Conservation (phyloP, 2,888 invertebrate genomes). For the Andrena hattorfiana region DNA sequence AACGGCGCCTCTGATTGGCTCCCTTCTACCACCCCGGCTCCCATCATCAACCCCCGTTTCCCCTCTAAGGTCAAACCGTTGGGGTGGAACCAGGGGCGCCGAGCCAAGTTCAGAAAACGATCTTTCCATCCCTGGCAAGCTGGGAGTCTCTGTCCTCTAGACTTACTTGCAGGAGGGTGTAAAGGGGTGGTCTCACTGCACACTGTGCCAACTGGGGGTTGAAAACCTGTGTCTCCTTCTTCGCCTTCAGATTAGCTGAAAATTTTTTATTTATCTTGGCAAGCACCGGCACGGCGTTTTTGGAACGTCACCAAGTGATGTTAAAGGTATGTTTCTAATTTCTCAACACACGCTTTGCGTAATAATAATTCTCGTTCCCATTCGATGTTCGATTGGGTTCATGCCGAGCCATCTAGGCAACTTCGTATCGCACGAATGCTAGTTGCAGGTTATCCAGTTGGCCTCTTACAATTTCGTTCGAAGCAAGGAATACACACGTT, state of each 20-base stretch:
- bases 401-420: background rate
- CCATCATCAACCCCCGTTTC: slow-evolving; percentile 33
- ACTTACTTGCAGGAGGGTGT: background rate
- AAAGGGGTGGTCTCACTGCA: slow-evolving; percentile 4
- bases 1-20: slow-evolving; percentile 77
- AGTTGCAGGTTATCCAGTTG: background rate
- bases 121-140: slow-evolving; percentile 16
- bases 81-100: slow-evolving; percentile 22
- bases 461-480: background rate
- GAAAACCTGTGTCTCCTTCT: background rate
- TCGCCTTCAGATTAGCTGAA: background rate
- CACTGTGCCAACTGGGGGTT: background rate
- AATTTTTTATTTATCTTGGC: slow-evolving; percentile 5
- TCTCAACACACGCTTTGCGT: too few relatives aligned
- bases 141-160: background rate
- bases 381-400: background rate
- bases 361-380: background rate
- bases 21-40: slow-evolving; percentile 38
- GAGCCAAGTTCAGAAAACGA: slow-evolving; percentile 26
- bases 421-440: background rate
- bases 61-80: slow-evolving; percentile 46
- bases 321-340: too few relatives aligned
- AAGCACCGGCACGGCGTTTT: background rate
- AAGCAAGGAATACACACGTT: background rate
- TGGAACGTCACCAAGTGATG: background rate